phyloP scores from a whole-genome alignment of 1,140 invertebrate species.

The Trachymyrmex cornetzi region DNA sequence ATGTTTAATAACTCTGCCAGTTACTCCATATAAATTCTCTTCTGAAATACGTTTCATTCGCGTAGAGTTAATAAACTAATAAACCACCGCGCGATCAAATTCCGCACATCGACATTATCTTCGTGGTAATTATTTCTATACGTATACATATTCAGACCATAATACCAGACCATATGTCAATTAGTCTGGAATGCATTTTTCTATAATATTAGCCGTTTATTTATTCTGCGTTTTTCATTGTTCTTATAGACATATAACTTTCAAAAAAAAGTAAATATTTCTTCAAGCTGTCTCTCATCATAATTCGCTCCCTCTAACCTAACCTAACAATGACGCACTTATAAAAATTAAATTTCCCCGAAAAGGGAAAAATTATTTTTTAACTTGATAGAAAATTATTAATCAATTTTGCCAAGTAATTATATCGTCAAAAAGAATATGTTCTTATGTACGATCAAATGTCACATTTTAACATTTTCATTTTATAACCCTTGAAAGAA shows the following conservation, averaged over 20 bases:
- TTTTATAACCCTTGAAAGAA: too few relatives aligned
- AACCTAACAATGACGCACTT: too few relatives aligned
- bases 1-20: constrained; percentile 47
- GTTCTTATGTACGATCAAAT: too few relatives aligned
- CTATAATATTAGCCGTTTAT: not conserved
- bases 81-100: constrained; percentile 41
- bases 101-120: constrained; percentile 3
- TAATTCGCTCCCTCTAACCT: too few relatives aligned
- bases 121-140: constrained; percentile 42
- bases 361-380: too few relatives aligned
- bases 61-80: constrained; percentile 52
- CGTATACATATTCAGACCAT: not conserved
- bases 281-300: not conserved
- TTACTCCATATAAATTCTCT: constrained; percentile 50
- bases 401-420: too few relatives aligned
- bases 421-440: too few relatives aligned
- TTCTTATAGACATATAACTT: not conserved
- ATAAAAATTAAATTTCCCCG: too few relatives aligned
- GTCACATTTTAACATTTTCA: too few relatives aligned
- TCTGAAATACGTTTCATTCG: constrained; percentile 28
- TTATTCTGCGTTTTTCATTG: not conserved
- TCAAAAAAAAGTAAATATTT: not conserved
- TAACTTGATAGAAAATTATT: too few relatives aligned
- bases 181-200: not conserved
- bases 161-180: too few relatives aligned